These are phyloP conservation scores for Pampus argenteus DNA, from an alignment of 2,797 vertebrate genomes.

Conservation along the genomic window DNA sequence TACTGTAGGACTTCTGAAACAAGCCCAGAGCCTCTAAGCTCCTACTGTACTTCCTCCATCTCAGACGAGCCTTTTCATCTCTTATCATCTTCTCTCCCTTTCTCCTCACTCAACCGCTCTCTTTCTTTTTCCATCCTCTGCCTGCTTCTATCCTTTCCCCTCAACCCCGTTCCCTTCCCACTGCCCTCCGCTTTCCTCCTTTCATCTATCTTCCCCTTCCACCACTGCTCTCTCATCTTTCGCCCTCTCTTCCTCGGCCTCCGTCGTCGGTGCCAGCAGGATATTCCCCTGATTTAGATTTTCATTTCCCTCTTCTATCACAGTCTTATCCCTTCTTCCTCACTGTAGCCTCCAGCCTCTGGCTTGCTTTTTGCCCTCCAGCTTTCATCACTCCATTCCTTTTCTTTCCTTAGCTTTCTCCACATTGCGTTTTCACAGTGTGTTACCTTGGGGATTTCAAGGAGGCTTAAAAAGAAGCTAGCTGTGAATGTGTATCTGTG, in stretches of 20 bases:
- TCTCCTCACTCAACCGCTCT: constrained; percentile 69
- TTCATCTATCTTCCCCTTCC: constrained; percentile 63
- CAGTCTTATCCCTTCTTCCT: constrained; percentile 81
- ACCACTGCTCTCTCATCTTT: constrained; percentile 71
- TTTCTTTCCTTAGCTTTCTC: constrained; percentile 79
- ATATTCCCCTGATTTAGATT: constrained; percentile 85
- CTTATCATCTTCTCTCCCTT: constrained; percentile 76
- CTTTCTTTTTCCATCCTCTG: constrained; percentile 69
- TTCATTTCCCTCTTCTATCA: constrained; percentile 83
- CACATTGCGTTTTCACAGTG: constrained; percentile 82
- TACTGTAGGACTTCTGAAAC: constrained; percentile 76
- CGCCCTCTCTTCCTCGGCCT: constrained; percentile 70
- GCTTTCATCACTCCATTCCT: constrained; percentile 82
- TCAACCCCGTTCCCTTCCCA: constrained; percentile 63
- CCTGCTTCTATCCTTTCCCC: constrained; percentile 62
- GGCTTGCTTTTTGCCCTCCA: constrained; percentile 78
- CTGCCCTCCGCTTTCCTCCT: constrained; percentile 67
- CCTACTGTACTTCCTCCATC: constrained; percentile 80
- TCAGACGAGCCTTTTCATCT: constrained; percentile 78
- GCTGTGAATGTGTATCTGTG: constrained; percentile 60
- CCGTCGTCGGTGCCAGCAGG: constrained; percentile 82
- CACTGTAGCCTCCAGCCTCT: constrained; percentile 70
- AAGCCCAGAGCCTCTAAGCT: constrained; percentile 75
- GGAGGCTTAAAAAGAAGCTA: constrained; percentile 81
- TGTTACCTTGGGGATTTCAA: constrained; percentile 83